Evolutionary conservation across 2,797 vertebrate species (phyloP).

Genomic region (Lagodon rhomboides): DNA sequence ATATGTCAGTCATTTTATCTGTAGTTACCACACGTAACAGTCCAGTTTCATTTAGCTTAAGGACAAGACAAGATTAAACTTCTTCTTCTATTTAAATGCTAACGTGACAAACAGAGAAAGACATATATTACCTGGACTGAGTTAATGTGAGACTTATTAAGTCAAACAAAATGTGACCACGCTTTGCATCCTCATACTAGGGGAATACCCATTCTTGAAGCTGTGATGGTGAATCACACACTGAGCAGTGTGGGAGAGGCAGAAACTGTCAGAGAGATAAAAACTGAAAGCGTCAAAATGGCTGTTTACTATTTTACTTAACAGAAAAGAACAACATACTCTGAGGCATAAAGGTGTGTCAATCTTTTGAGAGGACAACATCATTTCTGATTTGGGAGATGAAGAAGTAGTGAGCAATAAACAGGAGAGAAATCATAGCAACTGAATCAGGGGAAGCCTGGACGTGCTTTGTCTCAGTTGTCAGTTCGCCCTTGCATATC

Average conservation of each 20-base stretch:
- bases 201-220: constrained; percentile 61
- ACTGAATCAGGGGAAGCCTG: background rate
- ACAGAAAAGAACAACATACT: constrained; percentile 4
- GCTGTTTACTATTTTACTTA: constrained; percentile 32
- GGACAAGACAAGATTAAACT: background rate
- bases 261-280: constrained; percentile 57
- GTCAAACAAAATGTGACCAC: constrained; percentile 36
- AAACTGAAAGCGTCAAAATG: constrained; percentile 56
- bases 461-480: background rate
- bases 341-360: background rate
- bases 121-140: background rate
- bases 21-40: background rate
- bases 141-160: constrained; percentile 13
- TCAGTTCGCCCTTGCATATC: background rate
- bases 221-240: constrained; percentile 65
- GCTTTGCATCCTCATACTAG: constrained; percentile 28
- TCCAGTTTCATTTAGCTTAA: background rate
- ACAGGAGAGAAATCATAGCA: constrained; percentile 4
- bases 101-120: constrained; percentile 15
- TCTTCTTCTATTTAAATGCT: background rate
- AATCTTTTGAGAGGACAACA: constrained; percentile 3
- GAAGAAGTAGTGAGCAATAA: background rate
- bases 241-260: constrained; percentile 64
- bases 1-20: background rate
- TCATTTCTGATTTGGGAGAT: background rate